Evolutionary conservation across 2,113 vertebrate species (phyloP), one percentile per base, ranked within the genome.

Genomic region (Calidris pygmaea): DNA sequence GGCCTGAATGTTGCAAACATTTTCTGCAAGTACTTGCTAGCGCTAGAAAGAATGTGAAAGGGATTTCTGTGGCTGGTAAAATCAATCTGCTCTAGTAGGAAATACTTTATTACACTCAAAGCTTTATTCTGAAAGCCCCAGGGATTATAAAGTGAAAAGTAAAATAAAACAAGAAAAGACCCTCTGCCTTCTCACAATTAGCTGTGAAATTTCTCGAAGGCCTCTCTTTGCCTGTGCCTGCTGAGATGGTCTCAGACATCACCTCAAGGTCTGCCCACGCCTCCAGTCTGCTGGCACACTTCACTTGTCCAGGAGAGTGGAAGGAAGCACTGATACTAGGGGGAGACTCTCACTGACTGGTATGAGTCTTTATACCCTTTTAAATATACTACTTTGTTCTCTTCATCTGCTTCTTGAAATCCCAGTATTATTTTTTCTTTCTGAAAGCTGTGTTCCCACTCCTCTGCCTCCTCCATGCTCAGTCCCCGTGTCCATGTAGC

Each of bases 401-500:
- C 45, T 63, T 74, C 48, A 35, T 19, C 30, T 65, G n/a, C 19
- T 48, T 82, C 52, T 50, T 50, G 32, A 72, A 20, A 67, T 56
- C 19, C 19, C 3, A 2, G 4, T 34, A 16, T 15, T 67, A 67
- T 8, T 23, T 32, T 55, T 92, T 35, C 18, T 26, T 22, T 32
- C 30, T 30, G 45, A 72, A n/a, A 48, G 6, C 29, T n/a, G 7
- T 47, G 10, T 45, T 84, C 67, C 52, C 15, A 12, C 21, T 75
- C 32, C 9, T 55, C 34, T 53, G 45, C 11, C 16, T 72, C 12
- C 24, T 48, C 8, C 24, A 14, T 0, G 0, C 4, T 35, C 37
- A 15, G 8, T 71, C 45, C 8, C 32, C 2, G 0, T 32, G 41
- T 55, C n/a, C 0, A 0, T 37, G 5, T 63, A 30, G 3, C 19